Evolutionary conservation across 2,113 vertebrate species (phyloP).

Genomic region (Dasyornis broadbenti): DNA sequence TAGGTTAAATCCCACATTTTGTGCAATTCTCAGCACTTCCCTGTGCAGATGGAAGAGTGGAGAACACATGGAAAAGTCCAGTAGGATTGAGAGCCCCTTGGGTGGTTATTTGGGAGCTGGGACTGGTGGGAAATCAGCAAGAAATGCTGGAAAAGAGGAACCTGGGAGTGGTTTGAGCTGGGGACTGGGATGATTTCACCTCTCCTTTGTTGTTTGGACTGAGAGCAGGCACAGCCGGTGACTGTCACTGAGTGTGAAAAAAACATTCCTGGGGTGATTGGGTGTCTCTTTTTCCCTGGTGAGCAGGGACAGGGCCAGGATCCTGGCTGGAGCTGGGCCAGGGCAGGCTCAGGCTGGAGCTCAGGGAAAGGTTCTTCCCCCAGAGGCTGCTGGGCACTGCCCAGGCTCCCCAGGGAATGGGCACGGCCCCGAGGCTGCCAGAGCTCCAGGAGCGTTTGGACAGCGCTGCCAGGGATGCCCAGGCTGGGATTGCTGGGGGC

Average conservation of each 20-base stretch:
- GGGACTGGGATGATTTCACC: neutral
- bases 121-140: neutral
- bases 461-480: neutral
- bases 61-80: neutral
- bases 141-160: neutral
- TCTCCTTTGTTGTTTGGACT: neutral
- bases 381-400: too few relatives aligned
- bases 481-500: neutral
- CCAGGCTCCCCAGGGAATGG: neutral
- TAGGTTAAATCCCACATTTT: neutral
- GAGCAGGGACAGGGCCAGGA: neutral
- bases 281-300: neutral
- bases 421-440: neutral
- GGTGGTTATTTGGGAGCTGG: neutral
- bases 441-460: neutral
- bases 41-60: neutral
- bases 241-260: neutral
- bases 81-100: neutral
- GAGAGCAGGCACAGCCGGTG: neutral
- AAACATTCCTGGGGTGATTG: neutral
- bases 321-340: accelerated
- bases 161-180: neutral
- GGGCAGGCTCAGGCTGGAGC: neutral
- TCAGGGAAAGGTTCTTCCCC: too few relatives aligned
- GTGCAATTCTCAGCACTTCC: neutral